Percentiles rank a stretch among this genome's conserved stretches.
Conservation (phyloP, 2,797 vertebrate species). For the Girardinus metallicus region DNA sequence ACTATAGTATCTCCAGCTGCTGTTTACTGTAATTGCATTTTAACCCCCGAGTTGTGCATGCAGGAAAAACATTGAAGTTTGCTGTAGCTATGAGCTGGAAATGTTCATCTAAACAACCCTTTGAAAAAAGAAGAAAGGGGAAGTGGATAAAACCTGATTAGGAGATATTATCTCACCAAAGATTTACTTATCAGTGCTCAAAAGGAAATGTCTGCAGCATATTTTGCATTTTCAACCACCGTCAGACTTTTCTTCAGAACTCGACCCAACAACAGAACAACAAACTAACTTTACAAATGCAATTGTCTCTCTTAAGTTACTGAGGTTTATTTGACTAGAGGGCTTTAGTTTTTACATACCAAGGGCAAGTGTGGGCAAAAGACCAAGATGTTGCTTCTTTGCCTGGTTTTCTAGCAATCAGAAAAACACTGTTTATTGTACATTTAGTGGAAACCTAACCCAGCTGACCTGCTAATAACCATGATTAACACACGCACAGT, state of each 20-base stretch:
- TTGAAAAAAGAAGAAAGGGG: constrained; percentile 1
- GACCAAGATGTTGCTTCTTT: constrained; percentile 2
- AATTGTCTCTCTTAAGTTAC: constrained; percentile 5
- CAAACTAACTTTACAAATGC: constrained; percentile 12
- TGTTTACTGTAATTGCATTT: neutral
- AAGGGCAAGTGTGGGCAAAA: constrained; percentile 51
- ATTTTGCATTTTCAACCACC: neutral
- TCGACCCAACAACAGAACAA: neutral
- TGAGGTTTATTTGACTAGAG: constrained; percentile 24
- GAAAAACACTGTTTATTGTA: neutral
- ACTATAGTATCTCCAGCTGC: neutral
- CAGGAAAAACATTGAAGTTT: neutral
- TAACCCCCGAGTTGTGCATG: neutral
- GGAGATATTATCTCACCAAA: constrained; percentile 8
- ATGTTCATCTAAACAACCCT: constrained; percentile 12
- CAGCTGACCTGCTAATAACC: neutral
- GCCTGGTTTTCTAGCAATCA: neutral
- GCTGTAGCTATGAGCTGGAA: constrained; percentile 9
- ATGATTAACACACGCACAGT: neutral
- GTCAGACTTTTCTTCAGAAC: neutral
- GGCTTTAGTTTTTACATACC: constrained; percentile 43
- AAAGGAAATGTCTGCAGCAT: constrained; percentile 1
- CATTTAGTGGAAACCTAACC: neutral
- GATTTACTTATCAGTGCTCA: constrained; percentile 9
- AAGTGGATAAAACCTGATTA: constrained; percentile 1